Base-by-base conservation (phyloP, 37 sponge, comb jelly and placozoan species). In the Aplysina aerophoba region DNA sequence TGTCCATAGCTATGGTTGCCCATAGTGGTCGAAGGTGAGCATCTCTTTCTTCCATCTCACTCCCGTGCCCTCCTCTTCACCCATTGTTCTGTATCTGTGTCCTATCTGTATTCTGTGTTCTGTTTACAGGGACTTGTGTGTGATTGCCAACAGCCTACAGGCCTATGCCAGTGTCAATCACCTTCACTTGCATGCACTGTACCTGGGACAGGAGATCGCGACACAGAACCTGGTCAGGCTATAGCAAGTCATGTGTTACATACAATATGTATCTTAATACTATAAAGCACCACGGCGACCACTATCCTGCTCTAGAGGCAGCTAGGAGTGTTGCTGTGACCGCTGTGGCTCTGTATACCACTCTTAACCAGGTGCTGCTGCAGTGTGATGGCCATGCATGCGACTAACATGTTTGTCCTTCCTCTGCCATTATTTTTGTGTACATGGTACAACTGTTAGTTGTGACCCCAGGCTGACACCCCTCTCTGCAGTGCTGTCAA, bases 141-240 rank as follows among this genome's bases (percentile, higher is more conserved):
- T 94, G 60, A 88, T 91, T 16, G 87, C 85, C 53, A 94, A 94
- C 85, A 94, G 93, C 50, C 68, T 91, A 21, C 84, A 89, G 85
- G 93, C 90, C 36, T 86, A 88, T 91, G 95, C 95, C 15, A 91
- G 92, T 59, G 95, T 94, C 78, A 94, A 94, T 61, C 95, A 94
- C 64, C 85, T 94, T 6, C 95, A 94, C 83, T 94, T 85, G 58
- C 95, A 94, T 71, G 88, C 86, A 30, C 50, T 92, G 55, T 84
- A 87, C 57, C 27, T 89, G 15, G 55, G 57, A 5, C 66, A 91
- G 33, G 83, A 85, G 33, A 37, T 83, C 24, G 74, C 87, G 8
- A 82, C 85, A 24, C 63, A 75, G 59, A 86, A 21, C 68, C 53
- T 89, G 81, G 95, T 94, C 39, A 71, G 77, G 55, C 13, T 12